Percentiles rank a stretch among this genome's conserved stretches.
Conservation (phyloP, 1,140 invertebrate genomes). For the Euglossa dilemma region DNA sequence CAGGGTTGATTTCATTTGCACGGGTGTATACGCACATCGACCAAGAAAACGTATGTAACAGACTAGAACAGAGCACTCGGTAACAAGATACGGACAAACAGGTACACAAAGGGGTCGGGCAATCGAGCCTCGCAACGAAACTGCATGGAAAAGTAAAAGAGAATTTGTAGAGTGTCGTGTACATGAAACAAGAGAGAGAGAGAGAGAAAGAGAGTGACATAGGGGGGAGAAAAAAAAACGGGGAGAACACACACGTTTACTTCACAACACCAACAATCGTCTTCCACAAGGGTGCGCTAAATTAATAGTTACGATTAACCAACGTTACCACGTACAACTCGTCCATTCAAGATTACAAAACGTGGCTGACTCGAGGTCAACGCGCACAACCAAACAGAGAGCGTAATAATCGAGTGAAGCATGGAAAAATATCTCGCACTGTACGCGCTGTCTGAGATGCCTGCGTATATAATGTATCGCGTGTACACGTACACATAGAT, state of each 20-base stretch:
- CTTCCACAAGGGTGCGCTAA: constrained; percentile 59
- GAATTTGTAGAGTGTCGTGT: constrained; percentile 34
- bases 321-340: constrained; percentile 42
- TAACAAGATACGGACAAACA: constrained; percentile 58
- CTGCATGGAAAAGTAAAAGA: constrained; percentile 1
- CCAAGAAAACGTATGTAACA: constrained; percentile 23
- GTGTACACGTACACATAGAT: constrained; percentile 49
- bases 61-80: constrained; percentile 26
- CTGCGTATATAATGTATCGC: constrained; percentile 49
- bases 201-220: constrained; percentile 17
- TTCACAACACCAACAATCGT: constrained; percentile 70
- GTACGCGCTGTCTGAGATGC: constrained; percentile 20
- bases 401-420: constrained; percentile 13
- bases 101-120: constrained; percentile 22
- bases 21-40: constrained; percentile 40
- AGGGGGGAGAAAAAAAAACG: neutral
- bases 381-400: constrained; percentile 38
- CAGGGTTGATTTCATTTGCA: neutral
- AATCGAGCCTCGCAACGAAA: constrained; percentile 37
- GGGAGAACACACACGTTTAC: constrained; percentile 47
- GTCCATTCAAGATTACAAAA: constrained; percentile 57
- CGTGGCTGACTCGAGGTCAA: constrained; percentile 33
- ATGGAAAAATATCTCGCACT: constrained; percentile 31
- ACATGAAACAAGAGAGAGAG: constrained; percentile 4
- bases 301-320: constrained; percentile 49